Conservation (phyloP, 2,797 vertebrate species). For the Valencia hispanica region DNA sequence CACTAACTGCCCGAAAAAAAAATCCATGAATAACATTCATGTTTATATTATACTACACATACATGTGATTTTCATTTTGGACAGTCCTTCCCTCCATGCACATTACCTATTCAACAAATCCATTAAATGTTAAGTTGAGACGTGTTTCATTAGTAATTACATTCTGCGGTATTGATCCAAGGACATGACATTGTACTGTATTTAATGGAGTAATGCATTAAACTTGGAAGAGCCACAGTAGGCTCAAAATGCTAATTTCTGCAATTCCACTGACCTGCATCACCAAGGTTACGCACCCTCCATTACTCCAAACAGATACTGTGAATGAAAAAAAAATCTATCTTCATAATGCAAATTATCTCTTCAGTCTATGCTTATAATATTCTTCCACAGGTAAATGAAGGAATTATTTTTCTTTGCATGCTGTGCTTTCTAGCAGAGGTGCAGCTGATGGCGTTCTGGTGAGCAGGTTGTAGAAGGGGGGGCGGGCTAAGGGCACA, state of each 20-base stretch:
- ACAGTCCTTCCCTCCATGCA: slow-evolving; percentile 38
- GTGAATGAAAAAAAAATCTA: slow-evolving; percentile 26
- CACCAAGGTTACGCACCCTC: slow-evolving; percentile 55
- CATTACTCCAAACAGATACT: slow-evolving; percentile 52
- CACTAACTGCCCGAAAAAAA: slow-evolving; percentile 39
- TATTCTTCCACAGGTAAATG: slow-evolving; percentile 46
- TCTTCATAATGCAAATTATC: slow-evolving; percentile 27
- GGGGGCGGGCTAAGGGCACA: slow-evolving; percentile 39
- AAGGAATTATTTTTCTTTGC: slow-evolving; percentile 48
- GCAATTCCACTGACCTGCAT: slow-evolving; percentile 60
- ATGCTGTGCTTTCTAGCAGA: slow-evolving; percentile 57
- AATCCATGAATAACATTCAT: slow-evolving; percentile 47
- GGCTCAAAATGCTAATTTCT: slow-evolving; percentile 55
- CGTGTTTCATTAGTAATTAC: slow-evolving; percentile 56
- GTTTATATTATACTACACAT: slow-evolving; percentile 23
- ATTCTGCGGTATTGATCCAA: slow-evolving; percentile 62
- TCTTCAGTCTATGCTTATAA: slow-evolving; percentile 43
- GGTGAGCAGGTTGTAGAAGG: slow-evolving; percentile 51
- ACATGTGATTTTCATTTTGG: slow-evolving; percentile 39
- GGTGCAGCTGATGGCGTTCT: slow-evolving; percentile 56
- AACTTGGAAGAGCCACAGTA: slow-evolving; percentile 29
- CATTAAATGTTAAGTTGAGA: slow-evolving; percentile 41
- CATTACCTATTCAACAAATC: slow-evolving; percentile 56
- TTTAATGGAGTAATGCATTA: slow-evolving; percentile 71
- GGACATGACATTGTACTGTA: slow-evolving; percentile 51